Evolutionary conservation across 2,797 vertebrate genomes (phyloP), one percentile per base, ranked within the genome.

Genomic region (Novumbra hubbsi): DNA sequence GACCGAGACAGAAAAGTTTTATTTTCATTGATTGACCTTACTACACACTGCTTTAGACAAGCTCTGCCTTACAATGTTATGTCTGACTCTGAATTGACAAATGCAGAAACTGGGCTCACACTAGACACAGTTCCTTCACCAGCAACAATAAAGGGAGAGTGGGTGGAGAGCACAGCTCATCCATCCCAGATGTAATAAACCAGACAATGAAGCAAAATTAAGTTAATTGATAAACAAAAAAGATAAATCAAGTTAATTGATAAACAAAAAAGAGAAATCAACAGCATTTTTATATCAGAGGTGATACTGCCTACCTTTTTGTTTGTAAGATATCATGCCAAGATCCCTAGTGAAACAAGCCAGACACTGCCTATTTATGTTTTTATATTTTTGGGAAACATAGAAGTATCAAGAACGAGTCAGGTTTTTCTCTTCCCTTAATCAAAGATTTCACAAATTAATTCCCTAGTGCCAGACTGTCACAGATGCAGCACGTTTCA

Each of bases 361-460:
- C 17, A 52, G 19, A n/a, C 50, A n/a, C 50, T 19, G 19, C 50
- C 50, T 52, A 19, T n/a, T 5, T n/a, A 8, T 52, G 50, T 52
- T 19, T 52, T 52, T 52, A 67, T 70, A 74, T 30, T 72, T 79
- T 75, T 79, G 72, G 68, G 45, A 48, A 57, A 75, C 63, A 76
- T 75, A 66, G 76, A 78, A 76, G 73, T 70, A 57, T 68, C 60
- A 34, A 71, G 49, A 76, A 70, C 72, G 74, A 69, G 73, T 68
- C 34, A 41, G 55, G 34, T n/a, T 32, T 74, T 63, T 71, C 24
- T 62, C 21, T 70, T 30, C 73, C 72, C 68, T 80, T 80, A 76
- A 80, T 83, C 78, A 82, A 76, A 76, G 62, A 68, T 72, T 74
- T 19, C 49, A 24, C 68, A 78, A 63, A 80, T 80, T 71, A 83